Conservation (phyloP, 2,888 invertebrate species). For the Deroplatys truncata region DNA sequence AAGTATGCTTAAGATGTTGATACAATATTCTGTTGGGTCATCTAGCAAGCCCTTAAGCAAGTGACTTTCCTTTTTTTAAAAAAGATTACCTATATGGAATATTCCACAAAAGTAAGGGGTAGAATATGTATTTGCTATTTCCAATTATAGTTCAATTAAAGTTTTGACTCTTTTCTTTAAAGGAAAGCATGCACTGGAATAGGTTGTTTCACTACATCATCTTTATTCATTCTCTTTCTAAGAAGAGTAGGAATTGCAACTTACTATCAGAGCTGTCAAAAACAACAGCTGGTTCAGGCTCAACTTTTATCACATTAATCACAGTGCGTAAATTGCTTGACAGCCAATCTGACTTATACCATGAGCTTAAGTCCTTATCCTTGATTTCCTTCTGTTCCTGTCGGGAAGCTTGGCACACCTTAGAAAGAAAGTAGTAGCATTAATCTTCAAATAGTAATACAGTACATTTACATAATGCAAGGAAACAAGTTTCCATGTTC, state of each 20-base stretch:
- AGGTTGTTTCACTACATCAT: no score
- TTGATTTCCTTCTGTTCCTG: constrained; percentile 34
- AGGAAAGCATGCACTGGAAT: no score
- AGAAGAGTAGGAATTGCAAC: constrained; percentile 34
- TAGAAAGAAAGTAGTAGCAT: constrained; percentile 29
- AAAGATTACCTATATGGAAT: no score
- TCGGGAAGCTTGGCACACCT: constrained; percentile 48
- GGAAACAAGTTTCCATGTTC: neutral
- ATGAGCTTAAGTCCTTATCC: constrained; percentile 44
- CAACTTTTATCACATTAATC: constrained; percentile 58
- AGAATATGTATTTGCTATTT: no score
- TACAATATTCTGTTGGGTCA: no score
- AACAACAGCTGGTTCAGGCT: constrained; percentile 49
- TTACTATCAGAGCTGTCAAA: constrained; percentile 60
- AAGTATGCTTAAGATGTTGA: no score
- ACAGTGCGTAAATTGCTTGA: constrained; percentile 71
- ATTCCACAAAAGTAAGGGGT: no score
- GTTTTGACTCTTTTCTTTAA: no score
- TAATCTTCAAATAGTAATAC: neutral
- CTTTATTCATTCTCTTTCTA: no score
- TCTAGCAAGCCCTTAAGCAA: no score
- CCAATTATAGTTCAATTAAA: no score
- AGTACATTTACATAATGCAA: neutral
- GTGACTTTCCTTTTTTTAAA: no score
- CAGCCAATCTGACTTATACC: constrained; percentile 69